phyloP scores from a whole-genome alignment of 2,113 vertebrate genomes.

The Pelecanoides urinatrix region DNA sequence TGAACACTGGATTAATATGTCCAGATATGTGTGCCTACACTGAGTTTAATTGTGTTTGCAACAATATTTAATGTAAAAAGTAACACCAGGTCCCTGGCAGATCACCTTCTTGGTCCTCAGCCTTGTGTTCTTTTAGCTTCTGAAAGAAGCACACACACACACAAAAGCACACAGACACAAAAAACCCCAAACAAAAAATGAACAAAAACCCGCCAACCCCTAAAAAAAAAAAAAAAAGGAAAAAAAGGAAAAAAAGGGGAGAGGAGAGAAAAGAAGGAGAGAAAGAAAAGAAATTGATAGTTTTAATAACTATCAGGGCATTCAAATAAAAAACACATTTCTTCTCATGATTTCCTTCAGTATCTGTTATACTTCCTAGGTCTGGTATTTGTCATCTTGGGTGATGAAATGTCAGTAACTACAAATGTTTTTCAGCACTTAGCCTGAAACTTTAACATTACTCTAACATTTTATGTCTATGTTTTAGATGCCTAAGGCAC shows the following conservation, averaged over 20 bases:
- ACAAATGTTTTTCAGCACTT: neutral
- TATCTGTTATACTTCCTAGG: neutral
- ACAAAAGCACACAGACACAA: too few species aligned
- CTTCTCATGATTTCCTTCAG: neutral
- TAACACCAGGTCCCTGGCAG: neutral
- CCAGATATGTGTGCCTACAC: neutral
- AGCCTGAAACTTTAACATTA: neutral
- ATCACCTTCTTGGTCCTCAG: neutral
- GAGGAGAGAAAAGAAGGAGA: neutral
- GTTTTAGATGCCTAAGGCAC: neutral
- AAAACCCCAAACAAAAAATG: too few species aligned
- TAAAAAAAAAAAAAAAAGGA: neutral
- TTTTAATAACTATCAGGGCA: neutral
- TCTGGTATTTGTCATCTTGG: neutral
- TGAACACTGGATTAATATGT: neutral
- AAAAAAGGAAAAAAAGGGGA: neutral
- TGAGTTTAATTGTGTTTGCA: neutral
- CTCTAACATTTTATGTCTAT: neutral
- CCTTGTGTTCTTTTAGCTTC: neutral
- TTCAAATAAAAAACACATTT: neutral
- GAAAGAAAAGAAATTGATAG: neutral
- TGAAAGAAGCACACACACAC: neutral
- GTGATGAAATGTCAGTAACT: neutral
- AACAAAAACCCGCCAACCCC: neutral
- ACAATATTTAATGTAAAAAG: neutral